Base-by-base conservation (phyloP, 1,140 invertebrate species). In the Camponotus pennsylvanicus region DNA sequence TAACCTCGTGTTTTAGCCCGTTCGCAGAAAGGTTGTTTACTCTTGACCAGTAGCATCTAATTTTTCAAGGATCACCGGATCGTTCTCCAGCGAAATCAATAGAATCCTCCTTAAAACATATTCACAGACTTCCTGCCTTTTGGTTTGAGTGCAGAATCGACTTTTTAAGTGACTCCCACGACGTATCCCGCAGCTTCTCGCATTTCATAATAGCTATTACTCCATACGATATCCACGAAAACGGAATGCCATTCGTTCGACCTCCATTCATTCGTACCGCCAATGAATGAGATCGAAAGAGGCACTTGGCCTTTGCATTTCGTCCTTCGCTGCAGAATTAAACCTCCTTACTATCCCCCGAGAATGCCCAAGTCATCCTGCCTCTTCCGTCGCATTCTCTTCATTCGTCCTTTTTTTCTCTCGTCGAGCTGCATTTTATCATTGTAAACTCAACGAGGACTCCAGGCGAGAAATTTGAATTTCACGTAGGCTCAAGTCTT, bases 401-500 rank as follows among this genome's bases (percentile, higher is more conserved):
- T 55, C 52, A 37, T 61, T 85, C 55, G 21, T 84, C 67, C 57
- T 32, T 52, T 84, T 27, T 80, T 73, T 13, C 45, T 52, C 57
- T 52, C 52, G 6, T 52, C 34, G 52, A 52, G 37, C 57, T 42
- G 37, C 78, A 42, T 76, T 76, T 86, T 57, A 57, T 86, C 71
- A 84, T 89, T 89, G 70, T 87, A 13, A 59, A 45, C 21, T 71
- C 64, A 18, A 70, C 64, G 37, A 77, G 66, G 32, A 42, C 69
- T 27, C 82, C 86, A 57, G 37, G 59, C 86, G 85, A 89, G 86
- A 92, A 93, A 94, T 93, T 92, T 93, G 77, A 93, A 94, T 93
- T 93, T 93, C 91, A 93, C 90, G 90, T 92, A 78, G 37, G 21
- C 11, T 34, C 66, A 42, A 15, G 37, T n/a, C 59, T 18, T 52